Evolutionary conservation across 1,140 invertebrate genomes (phyloP), one percentile per base, ranked within the genome.

Genomic region (Drosophila virilis): DNA sequence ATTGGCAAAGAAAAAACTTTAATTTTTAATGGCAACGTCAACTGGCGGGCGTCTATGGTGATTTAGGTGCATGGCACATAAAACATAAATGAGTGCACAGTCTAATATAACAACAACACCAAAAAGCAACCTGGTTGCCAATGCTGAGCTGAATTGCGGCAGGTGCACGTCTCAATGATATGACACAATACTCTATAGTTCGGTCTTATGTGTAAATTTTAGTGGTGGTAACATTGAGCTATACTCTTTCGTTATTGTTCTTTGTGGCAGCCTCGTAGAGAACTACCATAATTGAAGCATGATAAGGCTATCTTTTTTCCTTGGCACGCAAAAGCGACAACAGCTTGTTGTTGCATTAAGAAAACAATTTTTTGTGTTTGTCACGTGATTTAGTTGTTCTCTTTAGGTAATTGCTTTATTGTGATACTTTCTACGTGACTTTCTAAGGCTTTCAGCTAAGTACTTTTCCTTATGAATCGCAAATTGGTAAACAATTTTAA

Each of bases 21-120:
- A 89, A 88, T 88, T 83, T 88, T 88, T 88, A 84, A 88, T 88
- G 84, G 51, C 72, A 64, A 17, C 32, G n/a, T 46, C 59, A 13
- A 42, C 15, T 62, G 43, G 66, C 32, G 32, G 74, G 68, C 48
- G 64, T 58, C 70, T 69, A 62, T 55, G 70, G 40, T 54, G 58
- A 69, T 86, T 80, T 84, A 88, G 84, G 84, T 89, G 84, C 80
- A 84, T 84, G 54, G 42, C 80, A 80, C 64, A 88, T 88, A 70
- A 80, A 88, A 88, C 70, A 80, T 83, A 89, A 80, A 89, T 89
- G 80, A 84, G 66, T 77, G 51, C 73, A 79, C 57, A 48, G 72
- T 58, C 40, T 28, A 32, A 55, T 28, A 43, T 43, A 73, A 57
- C 42, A 65, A 32, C 70, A 72, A 51, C 61, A 33, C 64, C 8